phyloP scores from a whole-genome alignment of 1,140 invertebrate species.

The Heliconius melpomene region DNA sequence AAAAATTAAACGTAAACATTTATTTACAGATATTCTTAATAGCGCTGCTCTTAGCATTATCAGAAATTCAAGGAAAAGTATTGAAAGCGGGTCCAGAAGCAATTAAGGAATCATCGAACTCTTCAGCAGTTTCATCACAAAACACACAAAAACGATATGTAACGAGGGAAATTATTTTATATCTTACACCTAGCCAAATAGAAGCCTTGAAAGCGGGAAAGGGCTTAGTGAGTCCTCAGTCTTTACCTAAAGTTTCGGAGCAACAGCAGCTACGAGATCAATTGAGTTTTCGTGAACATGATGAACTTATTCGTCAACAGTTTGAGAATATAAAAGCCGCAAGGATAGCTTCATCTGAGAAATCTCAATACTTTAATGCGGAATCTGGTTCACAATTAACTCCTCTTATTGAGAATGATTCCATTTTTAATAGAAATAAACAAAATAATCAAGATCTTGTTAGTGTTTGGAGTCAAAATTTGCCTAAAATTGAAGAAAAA shows the following conservation, averaged over 20 bases:
- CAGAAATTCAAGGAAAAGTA: constrained; percentile 37
- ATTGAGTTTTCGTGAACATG: constrained; percentile 20
- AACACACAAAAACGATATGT: constrained; percentile 46
- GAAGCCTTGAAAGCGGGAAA: constrained; percentile 53
- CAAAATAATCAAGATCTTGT: constrained; percentile 1
- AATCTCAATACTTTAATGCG: not conserved
- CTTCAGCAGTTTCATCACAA: constrained; percentile 25
- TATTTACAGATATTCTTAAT: constrained; percentile 38
- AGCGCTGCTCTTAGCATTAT: constrained; percentile 27
- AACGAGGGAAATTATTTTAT: constrained; percentile 61
- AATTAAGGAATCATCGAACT: constrained; percentile 39
- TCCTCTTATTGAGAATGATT: too few species aligned
- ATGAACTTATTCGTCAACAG: constrained; percentile 26
- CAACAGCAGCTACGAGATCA: constrained; percentile 29
- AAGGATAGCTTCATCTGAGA: constrained; percentile 7
- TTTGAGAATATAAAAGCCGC: constrained; percentile 32
- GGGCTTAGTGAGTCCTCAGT: constrained; percentile 36
- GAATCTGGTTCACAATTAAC: too few species aligned
- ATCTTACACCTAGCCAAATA: constrained; percentile 63
- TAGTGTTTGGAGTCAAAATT: constrained; percentile 16
- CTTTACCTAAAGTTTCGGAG: constrained; percentile 17
- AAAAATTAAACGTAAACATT: not conserved
- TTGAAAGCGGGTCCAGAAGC: constrained; percentile 50
- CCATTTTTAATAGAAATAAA: constrained; percentile 12
- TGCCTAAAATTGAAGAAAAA: constrained; percentile 12